These are phyloP conservation scores for Pterobdella sp. DNA, from an alignment of 2,888 invertebrate species.

Conservation along the genomic window DNA sequence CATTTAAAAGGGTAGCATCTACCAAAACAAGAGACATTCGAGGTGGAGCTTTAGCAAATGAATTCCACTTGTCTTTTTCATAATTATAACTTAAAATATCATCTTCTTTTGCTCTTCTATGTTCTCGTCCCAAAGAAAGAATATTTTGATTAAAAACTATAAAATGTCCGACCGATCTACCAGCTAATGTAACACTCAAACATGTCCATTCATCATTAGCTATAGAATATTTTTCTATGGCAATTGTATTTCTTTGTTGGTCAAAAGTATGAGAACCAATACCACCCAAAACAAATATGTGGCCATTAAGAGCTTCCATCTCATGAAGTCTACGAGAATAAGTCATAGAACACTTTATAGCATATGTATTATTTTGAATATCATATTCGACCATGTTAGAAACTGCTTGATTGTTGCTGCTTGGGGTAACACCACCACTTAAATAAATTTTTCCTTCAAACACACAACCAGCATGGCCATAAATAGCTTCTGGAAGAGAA, in stretches of 20 bases:
- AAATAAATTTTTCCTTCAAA: slow-evolving; percentile 44
- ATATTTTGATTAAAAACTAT: slow-evolving; percentile 44
- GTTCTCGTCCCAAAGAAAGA: slow-evolving; percentile 48
- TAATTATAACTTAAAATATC: slow-evolving; percentile 48
- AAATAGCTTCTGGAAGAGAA: slow-evolving; percentile 45
- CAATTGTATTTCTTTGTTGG: slow-evolving; percentile 46
- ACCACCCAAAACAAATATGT: slow-evolving; percentile 47
- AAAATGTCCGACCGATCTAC: slow-evolving; percentile 49
- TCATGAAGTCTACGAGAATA: slow-evolving; percentile 48
- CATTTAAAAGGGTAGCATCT: slow-evolving; percentile 42
- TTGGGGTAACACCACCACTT: slow-evolving; percentile 46
- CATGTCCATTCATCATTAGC: slow-evolving; percentile 47
- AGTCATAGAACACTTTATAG: slow-evolving; percentile 45
- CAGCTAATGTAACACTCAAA: slow-evolving; percentile 46
- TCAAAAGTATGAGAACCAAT: slow-evolving; percentile 46
- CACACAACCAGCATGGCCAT: slow-evolving; percentile 45
- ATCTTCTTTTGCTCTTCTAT: slow-evolving; percentile 48
- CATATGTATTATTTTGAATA: slow-evolving; percentile 43
- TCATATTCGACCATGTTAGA: slow-evolving; percentile 45
- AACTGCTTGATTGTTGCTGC: slow-evolving; percentile 36
- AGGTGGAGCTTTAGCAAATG: slow-evolving; percentile 46
- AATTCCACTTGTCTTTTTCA: slow-evolving; percentile 44
- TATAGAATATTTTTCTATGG: slow-evolving; percentile 47
- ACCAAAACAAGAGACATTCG: slow-evolving; percentile 46
- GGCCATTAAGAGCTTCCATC: slow-evolving; percentile 43